A percentile compares a stretch with the other conserved stretches of the same genome.
phyloP scores from a whole-genome alignment of 1,140 invertebrate genomes.

The Drosophila santomea region DNA sequence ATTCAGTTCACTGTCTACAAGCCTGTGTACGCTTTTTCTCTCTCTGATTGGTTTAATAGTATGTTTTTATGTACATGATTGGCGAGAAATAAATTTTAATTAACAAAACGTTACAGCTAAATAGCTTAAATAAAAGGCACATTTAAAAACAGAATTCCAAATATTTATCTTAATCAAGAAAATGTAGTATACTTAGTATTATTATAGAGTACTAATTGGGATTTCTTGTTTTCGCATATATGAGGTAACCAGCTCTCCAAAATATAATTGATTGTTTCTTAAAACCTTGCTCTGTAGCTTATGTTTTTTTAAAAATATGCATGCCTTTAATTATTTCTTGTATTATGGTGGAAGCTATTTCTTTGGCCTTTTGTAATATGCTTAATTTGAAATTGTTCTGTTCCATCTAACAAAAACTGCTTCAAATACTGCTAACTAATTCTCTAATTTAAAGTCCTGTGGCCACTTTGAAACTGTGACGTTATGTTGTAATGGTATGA shows the following conservation, averaged over 20 bases:
- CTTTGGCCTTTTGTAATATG: constrained; percentile 11
- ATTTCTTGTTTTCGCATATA: too few relatives aligned
- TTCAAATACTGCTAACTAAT: constrained; percentile 35
- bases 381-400: constrained; percentile 16
- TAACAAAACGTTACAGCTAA: too few relatives aligned
- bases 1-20: neutral
- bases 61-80: neutral
- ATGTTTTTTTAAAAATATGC: constrained; percentile 1
- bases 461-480: constrained; percentile 83
- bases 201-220: neutral
- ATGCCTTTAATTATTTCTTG: constrained; percentile 1
- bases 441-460: constrained; percentile 51
- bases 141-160: neutral
- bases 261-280: too few relatives aligned
- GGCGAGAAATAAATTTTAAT: neutral
- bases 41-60: neutral
- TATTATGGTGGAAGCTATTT: constrained; percentile 35
- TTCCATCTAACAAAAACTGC: constrained; percentile 27
- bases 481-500: constrained; percentile 71
- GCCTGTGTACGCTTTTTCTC: neutral
- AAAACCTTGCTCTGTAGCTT: too few relatives aligned
- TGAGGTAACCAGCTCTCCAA: too few relatives aligned
- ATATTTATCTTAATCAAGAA: neutral
- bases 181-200: neutral
- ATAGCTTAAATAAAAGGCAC: too few relatives aligned